A percentile compares a stretch with the other conserved stretches of the same genome.
Conservation (phyloP, 2,113 vertebrate species). For the Loxodonta africana region DNA sequence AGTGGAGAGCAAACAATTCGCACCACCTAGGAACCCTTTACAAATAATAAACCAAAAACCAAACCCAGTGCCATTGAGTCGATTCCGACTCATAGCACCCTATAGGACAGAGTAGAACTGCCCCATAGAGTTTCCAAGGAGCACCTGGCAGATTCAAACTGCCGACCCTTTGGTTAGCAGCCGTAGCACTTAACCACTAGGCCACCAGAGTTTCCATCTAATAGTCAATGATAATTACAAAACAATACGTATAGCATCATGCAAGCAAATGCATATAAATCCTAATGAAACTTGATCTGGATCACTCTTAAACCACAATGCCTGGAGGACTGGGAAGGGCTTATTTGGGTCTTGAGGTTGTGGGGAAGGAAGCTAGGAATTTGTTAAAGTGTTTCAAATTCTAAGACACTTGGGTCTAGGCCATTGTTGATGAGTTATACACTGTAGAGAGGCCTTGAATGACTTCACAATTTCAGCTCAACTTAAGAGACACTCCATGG, state of each 20-base stretch:
- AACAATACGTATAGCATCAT: not conserved
- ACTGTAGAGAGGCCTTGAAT: not conserved
- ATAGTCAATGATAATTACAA: not conserved
- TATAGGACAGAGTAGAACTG: no score
- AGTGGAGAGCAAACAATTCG: no score
- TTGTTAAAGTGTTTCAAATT: slow-evolving; percentile 29
- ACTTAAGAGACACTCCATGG: not conserved
- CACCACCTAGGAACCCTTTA: no score
- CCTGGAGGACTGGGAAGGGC: not conserved
- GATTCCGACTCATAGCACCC: no score
- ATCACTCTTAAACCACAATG: not conserved
- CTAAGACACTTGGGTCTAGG: not conserved
- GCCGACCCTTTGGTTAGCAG: no score
- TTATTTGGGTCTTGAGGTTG: not conserved
- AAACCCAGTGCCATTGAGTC: no score
- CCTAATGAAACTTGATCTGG: not conserved
- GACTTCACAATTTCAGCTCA: slow-evolving; percentile 22
- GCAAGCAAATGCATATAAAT: not conserved
- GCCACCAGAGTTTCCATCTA: not conserved
- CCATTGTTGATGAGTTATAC: not conserved
- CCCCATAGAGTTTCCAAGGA: no score
- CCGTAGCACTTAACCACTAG: no score
- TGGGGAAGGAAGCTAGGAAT: not conserved
- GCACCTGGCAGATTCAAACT: no score
- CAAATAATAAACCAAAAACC: no score